Conservation (phyloP, 2,888 invertebrate species). For the Tenthredo notha region DNA sequence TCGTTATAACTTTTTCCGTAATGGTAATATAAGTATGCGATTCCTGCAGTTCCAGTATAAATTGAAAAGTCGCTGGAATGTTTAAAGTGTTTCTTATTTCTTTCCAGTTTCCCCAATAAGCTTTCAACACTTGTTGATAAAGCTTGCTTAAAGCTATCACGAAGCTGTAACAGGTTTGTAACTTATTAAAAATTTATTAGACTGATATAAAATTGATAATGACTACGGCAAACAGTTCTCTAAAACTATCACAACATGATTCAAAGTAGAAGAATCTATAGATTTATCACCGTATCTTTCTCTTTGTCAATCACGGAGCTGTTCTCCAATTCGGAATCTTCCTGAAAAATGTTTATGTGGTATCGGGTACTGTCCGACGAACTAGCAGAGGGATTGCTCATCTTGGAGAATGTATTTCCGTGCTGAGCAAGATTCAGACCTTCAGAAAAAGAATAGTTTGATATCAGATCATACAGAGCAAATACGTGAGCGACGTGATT, state of each 20-base stretch:
- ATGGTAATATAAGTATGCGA: slow-evolving; percentile 84
- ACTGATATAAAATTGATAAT: slow-evolving; percentile 58
- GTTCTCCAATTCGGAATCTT: slow-evolving; percentile 58
- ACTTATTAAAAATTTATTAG: slow-evolving; percentile 59
- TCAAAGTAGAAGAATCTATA: slow-evolving; percentile 34
- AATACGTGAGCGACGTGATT: background rate
- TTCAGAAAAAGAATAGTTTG: background rate
- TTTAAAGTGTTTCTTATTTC: slow-evolving; percentile 77
- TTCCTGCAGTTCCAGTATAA: slow-evolving; percentile 88
- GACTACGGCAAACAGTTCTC: background rate
- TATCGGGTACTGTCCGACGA: slow-evolving; percentile 60
- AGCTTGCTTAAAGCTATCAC: slow-evolving; percentile 77
- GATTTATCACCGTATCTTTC: slow-evolving; percentile 52
- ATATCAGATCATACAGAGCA: background rate
- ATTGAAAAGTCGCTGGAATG: slow-evolving; percentile 82
- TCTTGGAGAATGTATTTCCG: background rate
- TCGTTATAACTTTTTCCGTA: slow-evolving; percentile 73
- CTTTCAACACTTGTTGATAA: slow-evolving; percentile 77
- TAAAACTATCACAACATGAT: background rate
- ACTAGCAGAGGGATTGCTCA: slow-evolving; percentile 27
- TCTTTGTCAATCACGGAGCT: slow-evolving; percentile 55
- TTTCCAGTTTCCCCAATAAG: slow-evolving; percentile 77
- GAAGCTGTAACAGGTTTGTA: slow-evolving; percentile 78
- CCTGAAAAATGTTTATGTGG: slow-evolving; percentile 63
- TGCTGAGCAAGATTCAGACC: background rate